Evolutionary conservation across 1,140 invertebrate genomes (phyloP).

Genomic region (Berghia stephanieae): DNA sequence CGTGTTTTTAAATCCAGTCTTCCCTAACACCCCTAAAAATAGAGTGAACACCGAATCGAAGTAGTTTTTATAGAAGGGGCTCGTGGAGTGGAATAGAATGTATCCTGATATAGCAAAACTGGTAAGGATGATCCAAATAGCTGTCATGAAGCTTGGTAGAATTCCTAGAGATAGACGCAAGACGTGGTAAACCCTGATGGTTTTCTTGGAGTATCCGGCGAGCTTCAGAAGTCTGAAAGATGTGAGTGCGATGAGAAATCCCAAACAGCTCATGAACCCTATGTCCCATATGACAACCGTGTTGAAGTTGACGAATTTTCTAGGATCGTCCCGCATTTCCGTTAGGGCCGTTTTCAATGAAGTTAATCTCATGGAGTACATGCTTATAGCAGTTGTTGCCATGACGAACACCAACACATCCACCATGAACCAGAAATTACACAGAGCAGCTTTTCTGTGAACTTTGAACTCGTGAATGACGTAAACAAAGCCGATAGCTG

Average conservation of each 20-base stretch:
- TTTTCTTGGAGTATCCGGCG: slow-evolving; percentile 38
- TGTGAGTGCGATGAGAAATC: slow-evolving; percentile 37
- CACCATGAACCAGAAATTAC: slow-evolving; percentile 27
- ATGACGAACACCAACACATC: slow-evolving; percentile 5
- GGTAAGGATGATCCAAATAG: slow-evolving; percentile 41
- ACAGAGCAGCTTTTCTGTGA: not conserved
- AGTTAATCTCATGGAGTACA: slow-evolving; percentile 43
- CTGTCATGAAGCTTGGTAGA: slow-evolving; percentile 44
- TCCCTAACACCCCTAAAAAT: slow-evolving; percentile 73
- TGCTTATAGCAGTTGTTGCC: slow-evolving; percentile 39
- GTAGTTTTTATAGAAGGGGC: slow-evolving; percentile 48
- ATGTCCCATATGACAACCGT: slow-evolving; percentile 42
- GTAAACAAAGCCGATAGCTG: not conserved
- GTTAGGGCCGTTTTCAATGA: not conserved
- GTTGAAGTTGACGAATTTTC: slow-evolving; percentile 42
- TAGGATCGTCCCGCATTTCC: slow-evolving; percentile 25
- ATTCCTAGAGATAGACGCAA: slow-evolving; percentile 39
- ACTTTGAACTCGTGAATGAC: not conserved
- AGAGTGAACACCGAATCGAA: slow-evolving; percentile 41
- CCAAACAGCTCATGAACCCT: slow-evolving; percentile 33
- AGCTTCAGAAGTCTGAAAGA: slow-evolving; percentile 41
- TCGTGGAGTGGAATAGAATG: slow-evolving; percentile 41
- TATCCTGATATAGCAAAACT: slow-evolving; percentile 43
- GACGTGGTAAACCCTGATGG: slow-evolving; percentile 40
- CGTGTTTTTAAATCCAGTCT: slow-evolving; percentile 60